phyloP scores from a whole-genome alignment of 2,113 vertebrate genomes.

The Pimephales promelas region DNA sequence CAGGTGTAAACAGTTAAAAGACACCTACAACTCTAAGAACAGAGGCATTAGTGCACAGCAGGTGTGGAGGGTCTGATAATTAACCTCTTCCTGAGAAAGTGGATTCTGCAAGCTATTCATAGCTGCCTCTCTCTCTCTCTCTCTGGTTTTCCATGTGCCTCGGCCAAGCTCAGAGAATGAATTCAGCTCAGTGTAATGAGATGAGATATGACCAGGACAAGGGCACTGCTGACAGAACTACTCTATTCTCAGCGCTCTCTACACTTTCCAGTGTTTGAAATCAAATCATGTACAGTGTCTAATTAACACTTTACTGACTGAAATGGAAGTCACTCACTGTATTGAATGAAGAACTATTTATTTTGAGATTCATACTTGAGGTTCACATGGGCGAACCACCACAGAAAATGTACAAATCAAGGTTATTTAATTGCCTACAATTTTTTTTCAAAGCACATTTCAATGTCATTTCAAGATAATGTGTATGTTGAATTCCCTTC shows the following conservation, averaged over 20 bases:
- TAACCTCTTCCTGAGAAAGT: slow-evolving; percentile 67
- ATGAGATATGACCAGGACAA: slow-evolving; percentile 40
- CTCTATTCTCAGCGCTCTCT: background rate
- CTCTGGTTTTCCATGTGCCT: slow-evolving; percentile 24
- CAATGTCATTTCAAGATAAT: background rate
- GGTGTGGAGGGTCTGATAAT: slow-evolving; percentile 58
- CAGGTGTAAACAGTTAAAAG: slow-evolving; percentile 2
- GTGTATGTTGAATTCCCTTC: background rate
- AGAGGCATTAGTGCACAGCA: background rate
- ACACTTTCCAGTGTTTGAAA: background rate
- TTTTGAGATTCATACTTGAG: background rate
- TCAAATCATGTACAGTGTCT: background rate
- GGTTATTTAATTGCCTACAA: background rate
- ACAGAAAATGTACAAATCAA: background rate
- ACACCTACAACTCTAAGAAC: background rate
- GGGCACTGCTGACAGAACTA: slow-evolving; percentile 15
- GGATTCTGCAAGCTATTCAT: slow-evolving; percentile 66
- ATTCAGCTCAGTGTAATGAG: slow-evolving; percentile 52
- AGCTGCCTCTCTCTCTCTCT: slow-evolving; percentile 40
- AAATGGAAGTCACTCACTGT: no score
- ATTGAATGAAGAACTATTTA: background rate
- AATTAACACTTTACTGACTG: background rate
- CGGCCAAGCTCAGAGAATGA: slow-evolving; percentile 38
- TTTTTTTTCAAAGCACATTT: no score
- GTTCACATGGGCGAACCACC: background rate